These are phyloP conservation scores for Leucophenga varia DNA, from an alignment of 1,140 invertebrate genomes.

Conservation along the genomic window DNA sequence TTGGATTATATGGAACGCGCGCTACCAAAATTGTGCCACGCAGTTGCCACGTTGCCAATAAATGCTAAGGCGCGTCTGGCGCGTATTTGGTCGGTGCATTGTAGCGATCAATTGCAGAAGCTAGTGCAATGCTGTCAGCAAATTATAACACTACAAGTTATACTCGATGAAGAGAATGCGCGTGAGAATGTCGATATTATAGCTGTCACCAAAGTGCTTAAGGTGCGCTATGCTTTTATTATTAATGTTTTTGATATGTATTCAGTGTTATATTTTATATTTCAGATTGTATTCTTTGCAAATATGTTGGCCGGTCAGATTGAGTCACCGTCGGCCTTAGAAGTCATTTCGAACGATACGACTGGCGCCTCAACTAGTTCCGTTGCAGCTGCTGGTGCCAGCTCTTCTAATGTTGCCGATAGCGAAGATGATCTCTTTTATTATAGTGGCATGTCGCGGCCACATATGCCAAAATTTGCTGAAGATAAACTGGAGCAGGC, in stretches of 20 bases:
- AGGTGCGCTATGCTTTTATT: conserved; percentile 57
- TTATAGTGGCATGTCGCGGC: conserved; percentile 29
- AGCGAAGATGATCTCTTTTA: conserved; percentile 42
- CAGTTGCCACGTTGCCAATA: conserved; percentile 71
- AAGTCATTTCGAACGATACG: too few relatives aligned
- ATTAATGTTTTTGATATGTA: too few relatives aligned
- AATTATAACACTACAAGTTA: conserved; percentile 79
- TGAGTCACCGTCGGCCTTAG: conserved; percentile 61
- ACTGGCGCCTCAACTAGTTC: conserved; percentile 3
- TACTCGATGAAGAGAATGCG: conserved; percentile 73
- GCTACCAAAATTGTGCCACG: conserved; percentile 78
- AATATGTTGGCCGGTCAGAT: conserved; percentile 79
- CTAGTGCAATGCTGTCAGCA: conserved; percentile 83
- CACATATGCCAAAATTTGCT: conserved; percentile 57
- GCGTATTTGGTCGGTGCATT: conserved; percentile 74
- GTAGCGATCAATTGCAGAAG: conserved; percentile 67
- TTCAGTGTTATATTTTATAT: conserved; percentile 6
- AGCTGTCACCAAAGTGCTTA: conserved; percentile 80
- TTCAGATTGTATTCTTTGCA: conserved; percentile 85
- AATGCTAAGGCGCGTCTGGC: conserved; percentile 78
- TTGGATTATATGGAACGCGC: conserved; percentile 82
- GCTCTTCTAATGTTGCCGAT: conserved; percentile 21
- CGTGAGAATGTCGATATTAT: conserved; percentile 83
- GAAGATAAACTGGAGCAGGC: conserved; percentile 63
- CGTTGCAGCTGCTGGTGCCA: conserved; percentile 19